A percentile compares a stretch with the other conserved stretches of the same genome.
Evolutionary conservation across 2,797 vertebrate genomes (phyloP).

Genomic region (Melanitta fusca): DNA sequence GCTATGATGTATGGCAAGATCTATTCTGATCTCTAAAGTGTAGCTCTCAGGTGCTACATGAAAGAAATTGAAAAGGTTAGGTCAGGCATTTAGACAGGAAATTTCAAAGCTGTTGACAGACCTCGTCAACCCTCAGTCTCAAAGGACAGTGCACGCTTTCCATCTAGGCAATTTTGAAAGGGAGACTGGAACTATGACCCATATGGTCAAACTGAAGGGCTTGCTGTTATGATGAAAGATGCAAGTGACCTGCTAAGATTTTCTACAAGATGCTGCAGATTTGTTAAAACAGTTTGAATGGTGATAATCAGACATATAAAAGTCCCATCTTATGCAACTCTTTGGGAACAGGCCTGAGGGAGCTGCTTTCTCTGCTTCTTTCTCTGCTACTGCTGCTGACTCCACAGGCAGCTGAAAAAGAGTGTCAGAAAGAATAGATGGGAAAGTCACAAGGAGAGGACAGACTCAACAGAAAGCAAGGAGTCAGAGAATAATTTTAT

Average conservation of each 20-base stretch:
- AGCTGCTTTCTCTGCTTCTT: neutral
- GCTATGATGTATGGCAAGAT: neutral
- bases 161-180: neutral
- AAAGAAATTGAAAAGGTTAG: neutral
- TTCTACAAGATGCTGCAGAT: neutral
- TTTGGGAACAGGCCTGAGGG: neutral
- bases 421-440: neutral
- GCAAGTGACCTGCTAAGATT: neutral
- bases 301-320: neutral
- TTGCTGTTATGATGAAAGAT: neutral
- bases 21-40: neutral
- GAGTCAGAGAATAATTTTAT: neutral
- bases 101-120: slow-evolving; percentile 11
- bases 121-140: neutral
- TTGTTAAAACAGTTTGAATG: neutral
- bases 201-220: neutral
- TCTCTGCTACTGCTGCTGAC: neutral
- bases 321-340: neutral
- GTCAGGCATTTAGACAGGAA: neutral
- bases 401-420: neutral
- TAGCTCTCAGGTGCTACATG: neutral
- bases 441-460: neutral
- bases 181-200: neutral
- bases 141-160: neutral
- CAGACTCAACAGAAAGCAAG: neutral